Evolutionary conservation across 2,797 vertebrate species (phyloP).

Genomic region (Macroramphosus scolopax): DNA sequence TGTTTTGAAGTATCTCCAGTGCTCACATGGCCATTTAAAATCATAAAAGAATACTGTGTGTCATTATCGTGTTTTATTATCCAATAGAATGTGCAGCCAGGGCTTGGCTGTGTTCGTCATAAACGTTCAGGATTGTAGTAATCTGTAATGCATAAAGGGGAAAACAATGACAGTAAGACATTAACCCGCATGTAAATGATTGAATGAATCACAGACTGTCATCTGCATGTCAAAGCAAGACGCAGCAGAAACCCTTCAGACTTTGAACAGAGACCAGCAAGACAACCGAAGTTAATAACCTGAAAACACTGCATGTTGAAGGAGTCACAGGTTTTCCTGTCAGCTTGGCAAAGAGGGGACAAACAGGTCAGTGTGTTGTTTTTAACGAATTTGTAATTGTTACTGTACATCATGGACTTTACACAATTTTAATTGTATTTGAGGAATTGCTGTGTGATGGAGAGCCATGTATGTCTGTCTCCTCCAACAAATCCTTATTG

Average conservation of each 20-base stretch:
- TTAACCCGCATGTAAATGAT: slow-evolving; percentile 79
- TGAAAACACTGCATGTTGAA: background rate
- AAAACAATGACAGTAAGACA: slow-evolving; percentile 67
- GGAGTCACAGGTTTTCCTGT: slow-evolving; percentile 42
- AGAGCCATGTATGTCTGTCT: background rate
- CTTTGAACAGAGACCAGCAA: slow-evolving; percentile 71
- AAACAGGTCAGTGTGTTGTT: slow-evolving; percentile 47
- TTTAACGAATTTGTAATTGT: background rate
- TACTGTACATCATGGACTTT: background rate
- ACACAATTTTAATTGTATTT: background rate
- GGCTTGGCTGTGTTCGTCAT: slow-evolving; percentile 33
- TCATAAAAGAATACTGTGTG: slow-evolving; percentile 26
- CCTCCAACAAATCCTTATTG: background rate
- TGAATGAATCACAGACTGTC: slow-evolving; percentile 48
- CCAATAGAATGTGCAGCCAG: slow-evolving; percentile 35
- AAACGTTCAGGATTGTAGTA: slow-evolving; percentile 25
- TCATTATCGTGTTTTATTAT: slow-evolving; percentile 39
- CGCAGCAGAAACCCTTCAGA: slow-evolving; percentile 63
- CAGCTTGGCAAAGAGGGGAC: slow-evolving; percentile 3
- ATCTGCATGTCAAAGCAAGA: slow-evolving; percentile 32
- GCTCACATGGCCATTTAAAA: slow-evolving; percentile 30
- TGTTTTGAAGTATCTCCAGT: slow-evolving; percentile 15
- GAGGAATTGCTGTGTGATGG: background rate
- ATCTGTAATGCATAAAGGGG: slow-evolving; percentile 22
- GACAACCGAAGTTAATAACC: slow-evolving; percentile 15